These are phyloP conservation scores for Macrotis lagotis DNA, from an alignment of 2,113 vertebrate genomes.

Conservation along the genomic window DNA sequence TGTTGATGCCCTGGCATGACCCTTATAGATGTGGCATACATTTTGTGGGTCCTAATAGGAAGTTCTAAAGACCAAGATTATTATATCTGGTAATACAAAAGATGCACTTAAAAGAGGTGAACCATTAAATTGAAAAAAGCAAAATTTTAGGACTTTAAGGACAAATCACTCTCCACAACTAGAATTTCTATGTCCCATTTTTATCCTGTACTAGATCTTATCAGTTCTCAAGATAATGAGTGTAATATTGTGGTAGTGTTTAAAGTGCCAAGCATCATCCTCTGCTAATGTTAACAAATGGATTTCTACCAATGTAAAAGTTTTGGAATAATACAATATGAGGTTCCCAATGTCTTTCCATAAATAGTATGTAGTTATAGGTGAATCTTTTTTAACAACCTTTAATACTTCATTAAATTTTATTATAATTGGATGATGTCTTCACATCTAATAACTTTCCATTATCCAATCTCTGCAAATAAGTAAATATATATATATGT, in stretches of 20 bases:
- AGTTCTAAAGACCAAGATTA: background rate
- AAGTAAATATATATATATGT: conserved; percentile 21
- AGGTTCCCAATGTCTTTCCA: conserved; percentile 54
- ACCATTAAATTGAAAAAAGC: conserved; percentile 38
- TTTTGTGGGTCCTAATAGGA: background rate
- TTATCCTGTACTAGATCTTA: conserved; percentile 37
- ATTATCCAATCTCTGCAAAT: conserved; percentile 29
- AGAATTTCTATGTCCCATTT: background rate
- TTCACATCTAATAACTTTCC: conserved; percentile 28
- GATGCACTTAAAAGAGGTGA: conserved; percentile 8
- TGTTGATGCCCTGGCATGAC: background rate
- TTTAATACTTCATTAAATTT: conserved; percentile 60
- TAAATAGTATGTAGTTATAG: conserved; percentile 18
- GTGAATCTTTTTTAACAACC: conserved; percentile 38
- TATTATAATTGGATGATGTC: conserved; percentile 52
- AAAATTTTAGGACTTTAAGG: conserved; percentile 42
- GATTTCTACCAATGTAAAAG: conserved; percentile 62
- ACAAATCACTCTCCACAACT: conserved; percentile 37
- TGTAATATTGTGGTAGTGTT: conserved; percentile 45
- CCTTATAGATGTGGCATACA: background rate
- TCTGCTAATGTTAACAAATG: conserved; percentile 61
- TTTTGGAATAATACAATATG: conserved; percentile 67
- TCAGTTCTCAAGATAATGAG: conserved; percentile 51
- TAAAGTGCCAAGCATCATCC: conserved; percentile 64
- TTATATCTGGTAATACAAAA: conserved; percentile 1